Evolutionary conservation across 2,888 invertebrate species (phyloP), one percentile per base, ranked within the genome.

Genomic region (Leuctra nigra): DNA sequence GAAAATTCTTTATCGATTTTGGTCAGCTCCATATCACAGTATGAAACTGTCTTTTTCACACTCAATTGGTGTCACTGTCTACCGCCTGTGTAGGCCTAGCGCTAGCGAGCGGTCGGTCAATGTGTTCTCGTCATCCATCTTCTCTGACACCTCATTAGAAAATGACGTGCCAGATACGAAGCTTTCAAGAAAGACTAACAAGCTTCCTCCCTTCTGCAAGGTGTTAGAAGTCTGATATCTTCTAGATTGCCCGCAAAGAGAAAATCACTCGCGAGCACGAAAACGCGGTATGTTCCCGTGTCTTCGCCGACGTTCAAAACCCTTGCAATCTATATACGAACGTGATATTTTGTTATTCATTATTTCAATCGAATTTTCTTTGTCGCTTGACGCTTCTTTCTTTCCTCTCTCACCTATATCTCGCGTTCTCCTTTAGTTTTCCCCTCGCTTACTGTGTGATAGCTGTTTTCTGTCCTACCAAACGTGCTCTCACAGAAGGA

Each of bases 121-220:
- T 23, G 18, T 16, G n/a, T n/a, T n/a, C 13, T 4, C 25, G n/a
- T 33, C 50, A 50, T 50, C 50, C 50, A 50, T 50, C 50, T 50
- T 35, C 11, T 16, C n/a, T 44, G 44, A 18, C 33, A 50, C 50
- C 29, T 50, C 50, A 50, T 50, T 50, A 50, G 50, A 35, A 50
- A 50, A 50, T 50, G 50, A 50, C 29, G 50, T 50, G 44, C 44
- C 23, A 44, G 44, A 39, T 39, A 16, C 11, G 39, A 39, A 18
- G 39, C 36, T 13, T 36, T 4, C 13, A 13, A 14, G 36, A n/a
- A 13, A 20, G 39, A 39, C 39, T 39, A 39, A 39, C 39, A 39
- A 39, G 39, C 39, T 39, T 39, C 39, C 39, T 39, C 18, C 3
- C n/a, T 29, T 18, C 18, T 16, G 39, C 16, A 39, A 39, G 39